phyloP scores from a whole-genome alignment of 2,797 vertebrate genomes.

The Falco novaeseelandiae region DNA sequence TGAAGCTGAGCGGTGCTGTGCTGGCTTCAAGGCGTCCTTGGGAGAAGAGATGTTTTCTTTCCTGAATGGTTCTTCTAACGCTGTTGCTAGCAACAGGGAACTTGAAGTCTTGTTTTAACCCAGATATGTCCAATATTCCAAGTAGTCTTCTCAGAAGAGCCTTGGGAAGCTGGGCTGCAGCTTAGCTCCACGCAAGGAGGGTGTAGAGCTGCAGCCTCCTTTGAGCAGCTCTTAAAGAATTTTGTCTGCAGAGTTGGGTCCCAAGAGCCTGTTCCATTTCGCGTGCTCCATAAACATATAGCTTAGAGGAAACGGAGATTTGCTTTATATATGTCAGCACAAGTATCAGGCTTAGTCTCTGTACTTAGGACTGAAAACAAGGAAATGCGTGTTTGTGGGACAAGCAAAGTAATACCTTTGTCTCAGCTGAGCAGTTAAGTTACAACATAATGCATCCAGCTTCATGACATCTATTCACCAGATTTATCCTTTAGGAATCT shows the following conservation, averaged over 20 bases:
- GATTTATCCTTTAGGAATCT: not conserved
- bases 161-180: not conserved
- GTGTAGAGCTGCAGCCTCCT: not conserved
- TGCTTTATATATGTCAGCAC: not conserved
- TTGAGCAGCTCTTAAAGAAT: not conserved
- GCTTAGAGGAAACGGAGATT: not conserved
- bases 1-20: not conserved
- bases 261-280: not conserved
- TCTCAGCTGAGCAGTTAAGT: not conserved
- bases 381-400: not conserved
- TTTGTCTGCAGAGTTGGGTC: not conserved
- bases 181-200: not conserved
- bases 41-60: not conserved
- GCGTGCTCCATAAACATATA: not conserved
- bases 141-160: not conserved
- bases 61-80: not conserved
- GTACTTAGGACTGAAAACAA: not conserved
- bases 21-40: not conserved
- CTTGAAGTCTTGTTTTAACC: not conserved
- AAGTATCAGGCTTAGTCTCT: not conserved
- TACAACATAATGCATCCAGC: not conserved
- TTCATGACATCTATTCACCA: not conserved
- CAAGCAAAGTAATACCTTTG: not conserved
- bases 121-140: not conserved
- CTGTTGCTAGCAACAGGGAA: not conserved